A percentile compares a stretch with the other conserved stretches of the same genome.
Evolutionary conservation across 2,797 vertebrate species (phyloP).

Genomic region (Channa striata): DNA sequence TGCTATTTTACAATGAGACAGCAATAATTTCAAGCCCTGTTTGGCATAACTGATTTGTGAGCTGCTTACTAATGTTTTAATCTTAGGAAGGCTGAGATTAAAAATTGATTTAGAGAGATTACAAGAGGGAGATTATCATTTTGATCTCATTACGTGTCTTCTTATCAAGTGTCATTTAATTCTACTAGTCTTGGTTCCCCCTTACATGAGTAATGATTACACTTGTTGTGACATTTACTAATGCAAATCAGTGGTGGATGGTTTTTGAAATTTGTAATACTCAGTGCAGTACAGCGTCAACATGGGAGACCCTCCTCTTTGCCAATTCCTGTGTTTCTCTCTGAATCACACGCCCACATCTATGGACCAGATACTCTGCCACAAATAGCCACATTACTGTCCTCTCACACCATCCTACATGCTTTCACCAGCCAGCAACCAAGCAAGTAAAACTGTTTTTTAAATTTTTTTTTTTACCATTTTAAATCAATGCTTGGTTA

Average conservation of each 20-base stretch:
- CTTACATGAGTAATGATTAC: not conserved
- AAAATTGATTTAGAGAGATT: not conserved
- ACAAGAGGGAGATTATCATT: not conserved
- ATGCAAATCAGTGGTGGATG: constrained; percentile 15
- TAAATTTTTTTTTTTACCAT: not conserved
- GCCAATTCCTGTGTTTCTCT: constrained; percentile 4
- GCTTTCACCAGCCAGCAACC: constrained; percentile 13
- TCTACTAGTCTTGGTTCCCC: not conserved
- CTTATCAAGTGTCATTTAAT: no score
- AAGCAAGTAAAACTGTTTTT: no score
- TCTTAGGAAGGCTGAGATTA: not conserved
- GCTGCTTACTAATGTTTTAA: no score
- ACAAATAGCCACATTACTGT: constrained; percentile 29
- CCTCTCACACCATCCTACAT: constrained; percentile 37
- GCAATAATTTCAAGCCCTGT: no score
- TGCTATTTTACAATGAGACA: no score
- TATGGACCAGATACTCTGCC: constrained; percentile 14
- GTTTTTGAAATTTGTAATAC: constrained; percentile 3
- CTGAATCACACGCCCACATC: constrained; percentile 27
- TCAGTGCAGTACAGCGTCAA: not conserved
- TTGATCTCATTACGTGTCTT: no score
- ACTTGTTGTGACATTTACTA: constrained; percentile 15
- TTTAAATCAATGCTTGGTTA: not conserved
- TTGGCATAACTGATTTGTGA: no score
- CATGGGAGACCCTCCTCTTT: not conserved